These are phyloP conservation scores for Aspidiotus rigidus DNA, from an alignment of 2,888 invertebrate genomes.

Conservation along the genomic window DNA sequence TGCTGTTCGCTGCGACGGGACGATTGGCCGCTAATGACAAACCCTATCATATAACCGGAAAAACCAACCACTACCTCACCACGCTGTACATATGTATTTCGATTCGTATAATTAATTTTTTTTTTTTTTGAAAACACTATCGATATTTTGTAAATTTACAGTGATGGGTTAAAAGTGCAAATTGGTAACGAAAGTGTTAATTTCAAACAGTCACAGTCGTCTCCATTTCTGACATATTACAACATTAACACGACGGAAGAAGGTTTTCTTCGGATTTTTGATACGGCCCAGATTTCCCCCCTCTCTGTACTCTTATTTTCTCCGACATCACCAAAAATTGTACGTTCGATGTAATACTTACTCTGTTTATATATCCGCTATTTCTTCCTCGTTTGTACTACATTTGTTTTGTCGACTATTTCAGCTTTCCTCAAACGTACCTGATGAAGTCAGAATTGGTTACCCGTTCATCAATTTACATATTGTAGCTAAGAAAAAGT, in stretches of 20 bases:
- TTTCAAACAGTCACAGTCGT: conserved; percentile 19
- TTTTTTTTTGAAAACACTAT: too few species aligned
- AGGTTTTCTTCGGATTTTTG: conserved; percentile 23
- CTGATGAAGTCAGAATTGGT: not conserved
- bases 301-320: conserved; percentile 23
- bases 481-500: conserved; percentile 19
- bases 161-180: conserved; percentile 22
- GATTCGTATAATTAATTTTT: too few species aligned
- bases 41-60: conserved; percentile 14
- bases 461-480: conserved; percentile 12
- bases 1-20: conserved; percentile 16
- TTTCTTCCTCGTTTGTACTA: not conserved
- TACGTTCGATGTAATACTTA: not conserved
- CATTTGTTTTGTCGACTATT: not conserved
- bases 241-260: conserved; percentile 25
- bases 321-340: conserved; percentile 17
- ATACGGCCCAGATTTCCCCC: conserved; percentile 20
- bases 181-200: conserved; percentile 24
- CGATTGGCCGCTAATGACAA: conserved; percentile 25
- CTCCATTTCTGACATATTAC: conserved; percentile 26
- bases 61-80: conserved; percentile 21
- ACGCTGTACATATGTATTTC: conserved; percentile 9
- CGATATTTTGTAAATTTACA: not conserved
- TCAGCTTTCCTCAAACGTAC: not conserved
- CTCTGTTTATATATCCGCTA: not conserved